These are phyloP conservation scores for Amyelois transitella DNA, from an alignment of 1,140 invertebrate species.

Conservation along the genomic window DNA sequence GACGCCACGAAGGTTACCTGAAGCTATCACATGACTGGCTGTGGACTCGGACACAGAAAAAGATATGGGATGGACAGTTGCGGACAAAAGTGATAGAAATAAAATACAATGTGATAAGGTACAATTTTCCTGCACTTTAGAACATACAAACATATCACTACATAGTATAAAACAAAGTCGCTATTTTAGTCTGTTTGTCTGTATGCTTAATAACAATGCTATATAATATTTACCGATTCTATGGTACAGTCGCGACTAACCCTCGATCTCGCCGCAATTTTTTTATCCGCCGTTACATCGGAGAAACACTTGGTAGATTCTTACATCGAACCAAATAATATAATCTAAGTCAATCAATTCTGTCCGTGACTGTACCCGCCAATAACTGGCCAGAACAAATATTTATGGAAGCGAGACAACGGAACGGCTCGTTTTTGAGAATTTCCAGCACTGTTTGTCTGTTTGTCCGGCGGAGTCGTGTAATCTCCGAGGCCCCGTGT, in stretches of 20 bases:
- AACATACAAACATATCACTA: too few species aligned
- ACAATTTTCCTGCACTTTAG: background rate
- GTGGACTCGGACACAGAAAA: slow-evolving; percentile 37
- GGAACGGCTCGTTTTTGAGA: slow-evolving; percentile 58
- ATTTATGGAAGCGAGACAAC: slow-evolving; percentile 61
- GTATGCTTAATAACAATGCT: too few species aligned
- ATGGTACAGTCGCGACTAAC: too few species aligned
- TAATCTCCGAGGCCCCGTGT: slow-evolving; percentile 37
- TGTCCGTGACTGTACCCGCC: slow-evolving; percentile 39
- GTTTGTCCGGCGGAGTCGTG: slow-evolving; percentile 42
- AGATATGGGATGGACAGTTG: slow-evolving; percentile 29
- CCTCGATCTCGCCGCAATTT: too few species aligned
- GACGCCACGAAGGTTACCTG: slow-evolving; percentile 1
- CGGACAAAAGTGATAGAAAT: slow-evolving; percentile 2
- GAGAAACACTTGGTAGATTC: too few species aligned
- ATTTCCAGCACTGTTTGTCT: slow-evolving; percentile 59
- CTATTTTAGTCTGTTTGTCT: too few species aligned
- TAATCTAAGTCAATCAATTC: background rate
- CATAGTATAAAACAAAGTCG: too few species aligned
- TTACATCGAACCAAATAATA: too few species aligned
- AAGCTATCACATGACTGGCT: slow-evolving; percentile 22
- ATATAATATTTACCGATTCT: too few species aligned
- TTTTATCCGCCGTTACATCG: too few species aligned
- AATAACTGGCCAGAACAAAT: slow-evolving; percentile 66
- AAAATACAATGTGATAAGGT: background rate